A percentile compares a stretch with the other conserved stretches of the same genome.
phyloP scores from a whole-genome alignment of 2,888 invertebrate genomes.

The Chrysopilus asiliformis region DNA sequence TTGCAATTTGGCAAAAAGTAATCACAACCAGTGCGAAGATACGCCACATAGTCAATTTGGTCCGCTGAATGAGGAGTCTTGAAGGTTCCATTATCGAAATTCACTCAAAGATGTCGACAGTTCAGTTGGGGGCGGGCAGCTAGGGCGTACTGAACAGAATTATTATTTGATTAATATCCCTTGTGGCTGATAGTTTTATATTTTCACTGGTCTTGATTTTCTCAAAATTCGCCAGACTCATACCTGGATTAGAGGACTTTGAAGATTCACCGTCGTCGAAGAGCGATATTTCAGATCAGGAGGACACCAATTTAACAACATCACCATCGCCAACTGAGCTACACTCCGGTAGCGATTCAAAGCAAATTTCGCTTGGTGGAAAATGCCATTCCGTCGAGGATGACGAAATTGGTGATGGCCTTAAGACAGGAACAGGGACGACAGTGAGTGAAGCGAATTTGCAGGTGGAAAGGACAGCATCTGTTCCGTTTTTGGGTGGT shows the following conservation, averaged over 20 bases:
- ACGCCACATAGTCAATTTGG: no score
- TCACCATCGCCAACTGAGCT: slow-evolving; percentile 4
- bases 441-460: slow-evolving; percentile 1
- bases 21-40: no score
- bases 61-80: no score
- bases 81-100: no score
- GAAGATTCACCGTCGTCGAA: slow-evolving; percentile 67
- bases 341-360: slow-evolving; percentile 13
- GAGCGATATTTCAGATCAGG: slow-evolving; percentile 54
- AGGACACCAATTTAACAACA: slow-evolving; percentile 33
- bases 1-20: no score
- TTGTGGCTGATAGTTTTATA: no score
- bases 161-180: no score
- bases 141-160: no score
- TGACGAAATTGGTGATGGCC: slow-evolving; percentile 36
- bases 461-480: slow-evolving; percentile 14
- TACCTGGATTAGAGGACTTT: slow-evolving; percentile 71
- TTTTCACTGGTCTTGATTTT: no score
- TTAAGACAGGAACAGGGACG: slow-evolving; percentile 22
- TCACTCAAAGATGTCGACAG: no score
- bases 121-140: no score
- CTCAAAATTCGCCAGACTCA: no score
- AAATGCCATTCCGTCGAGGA: slow-evolving; percentile 27
- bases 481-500: slow-evolving; percentile 16
- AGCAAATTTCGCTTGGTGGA: slow-evolving; percentile 14